Conservation (phyloP, 1,140 invertebrate genomes). For the Drosophila watanabei region DNA sequence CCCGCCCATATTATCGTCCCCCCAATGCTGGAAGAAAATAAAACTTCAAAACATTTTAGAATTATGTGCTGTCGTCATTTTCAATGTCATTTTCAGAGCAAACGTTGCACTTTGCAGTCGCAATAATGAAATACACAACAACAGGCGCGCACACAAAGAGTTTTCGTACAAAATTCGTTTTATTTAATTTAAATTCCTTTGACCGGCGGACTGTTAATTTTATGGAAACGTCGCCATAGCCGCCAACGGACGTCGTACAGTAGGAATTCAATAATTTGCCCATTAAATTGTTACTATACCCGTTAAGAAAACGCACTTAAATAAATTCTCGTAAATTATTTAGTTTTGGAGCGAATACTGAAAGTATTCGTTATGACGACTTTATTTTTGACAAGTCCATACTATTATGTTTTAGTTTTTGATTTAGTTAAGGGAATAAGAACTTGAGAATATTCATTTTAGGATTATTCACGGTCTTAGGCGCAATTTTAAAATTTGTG, state of each 20-base stretch:
- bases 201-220: constrained; percentile 45
- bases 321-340: neutral
- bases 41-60: neutral
- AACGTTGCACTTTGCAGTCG: constrained; percentile 45
- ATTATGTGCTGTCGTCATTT: constrained; percentile 27
- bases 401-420: too few species aligned
- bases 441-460: too few species aligned
- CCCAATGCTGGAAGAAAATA: neutral
- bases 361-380: neutral
- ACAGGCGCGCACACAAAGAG: constrained; percentile 43
- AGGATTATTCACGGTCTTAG: neutral
- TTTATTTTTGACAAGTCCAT: neutral
- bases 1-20: neutral
- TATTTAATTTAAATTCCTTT: constrained; percentile 74
- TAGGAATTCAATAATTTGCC: neutral
- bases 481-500: neutral
- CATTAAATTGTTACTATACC: neutral
- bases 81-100: constrained; percentile 44
- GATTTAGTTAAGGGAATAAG: too few species aligned
- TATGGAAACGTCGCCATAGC: constrained; percentile 44
- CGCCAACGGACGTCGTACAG: constrained; percentile 15
- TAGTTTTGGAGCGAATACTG: neutral
- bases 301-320: neutral
- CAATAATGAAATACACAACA: constrained; percentile 31
- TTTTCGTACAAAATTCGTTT: constrained; percentile 65